Percentiles rank a stretch among this genome's conserved stretches.
These are phyloP conservation scores for Sebastes nivosus DNA, from an alignment of 2,797 vertebrate genomes.

Conservation along the genomic window DNA sequence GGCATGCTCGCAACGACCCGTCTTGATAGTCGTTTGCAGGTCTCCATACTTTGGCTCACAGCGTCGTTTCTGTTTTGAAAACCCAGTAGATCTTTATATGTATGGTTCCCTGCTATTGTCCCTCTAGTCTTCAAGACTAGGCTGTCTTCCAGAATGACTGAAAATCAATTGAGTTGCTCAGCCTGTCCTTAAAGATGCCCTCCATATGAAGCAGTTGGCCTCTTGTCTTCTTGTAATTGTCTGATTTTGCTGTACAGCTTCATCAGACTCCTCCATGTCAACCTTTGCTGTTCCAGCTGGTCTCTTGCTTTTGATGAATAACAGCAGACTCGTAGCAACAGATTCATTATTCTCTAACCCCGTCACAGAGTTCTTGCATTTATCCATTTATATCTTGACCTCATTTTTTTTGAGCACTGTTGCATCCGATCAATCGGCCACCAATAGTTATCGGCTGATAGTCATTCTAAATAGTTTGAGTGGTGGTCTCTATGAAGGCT, in stretches of 20 bases:
- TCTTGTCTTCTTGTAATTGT: background rate
- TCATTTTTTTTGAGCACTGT: slow-evolving; percentile 7
- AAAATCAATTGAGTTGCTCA: slow-evolving; percentile 24
- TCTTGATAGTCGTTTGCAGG: background rate
- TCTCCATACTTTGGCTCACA: background rate
- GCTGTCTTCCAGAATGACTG: slow-evolving; percentile 2
- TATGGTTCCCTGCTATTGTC: background rate
- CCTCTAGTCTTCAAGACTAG: no score
- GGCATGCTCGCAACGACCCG: background rate
- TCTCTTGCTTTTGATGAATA: slow-evolving; percentile 6
- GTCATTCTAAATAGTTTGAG: background rate
- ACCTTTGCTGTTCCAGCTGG: slow-evolving; percentile 5
- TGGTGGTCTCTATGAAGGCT: accelerated
- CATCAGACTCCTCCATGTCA: background rate
- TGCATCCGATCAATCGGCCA: background rate
- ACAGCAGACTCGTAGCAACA: background rate
- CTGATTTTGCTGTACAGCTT: slow-evolving; percentile 1
- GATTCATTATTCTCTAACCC: background rate
- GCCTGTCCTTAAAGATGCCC: background rate
- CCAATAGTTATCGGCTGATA: background rate
- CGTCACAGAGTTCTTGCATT: background rate
- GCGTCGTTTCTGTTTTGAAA: background rate
- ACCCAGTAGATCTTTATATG: background rate
- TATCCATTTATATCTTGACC: slow-evolving; percentile 30
- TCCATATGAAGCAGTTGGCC: background rate